These are phyloP conservation scores for Pygoscelis adeliae DNA, from an alignment of 2,113 vertebrate species.

Conservation along the genomic window DNA sequence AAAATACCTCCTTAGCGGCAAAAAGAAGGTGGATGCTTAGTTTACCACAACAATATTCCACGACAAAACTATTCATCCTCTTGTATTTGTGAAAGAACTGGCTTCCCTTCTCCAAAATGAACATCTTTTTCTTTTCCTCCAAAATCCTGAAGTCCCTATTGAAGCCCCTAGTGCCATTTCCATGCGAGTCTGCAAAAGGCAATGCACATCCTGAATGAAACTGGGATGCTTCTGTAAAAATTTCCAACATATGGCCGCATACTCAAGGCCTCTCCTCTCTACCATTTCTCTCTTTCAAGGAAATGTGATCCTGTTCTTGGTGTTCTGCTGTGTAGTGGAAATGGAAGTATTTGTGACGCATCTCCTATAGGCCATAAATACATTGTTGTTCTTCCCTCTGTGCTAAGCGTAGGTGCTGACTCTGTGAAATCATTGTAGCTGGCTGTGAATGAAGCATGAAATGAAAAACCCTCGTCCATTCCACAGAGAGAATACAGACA, in stretches of 20 bases:
- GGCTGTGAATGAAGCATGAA: constrained; percentile 48
- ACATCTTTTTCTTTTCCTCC: background rate
- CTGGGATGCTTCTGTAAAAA: background rate
- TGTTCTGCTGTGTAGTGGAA: background rate
- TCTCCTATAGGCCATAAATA: background rate
- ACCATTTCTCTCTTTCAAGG: background rate
- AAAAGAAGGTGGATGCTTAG: background rate
- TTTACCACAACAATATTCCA: background rate
- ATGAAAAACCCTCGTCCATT: constrained; percentile 26
- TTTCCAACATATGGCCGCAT: fast-evolving
- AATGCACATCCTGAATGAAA: fast-evolving
- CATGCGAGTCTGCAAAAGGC: background rate
- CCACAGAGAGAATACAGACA: background rate
- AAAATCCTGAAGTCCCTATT: fast-evolving
- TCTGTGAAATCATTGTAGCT: constrained; percentile 3
- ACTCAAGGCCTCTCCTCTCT: background rate
- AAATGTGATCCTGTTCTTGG: background rate
- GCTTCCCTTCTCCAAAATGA: background rate
- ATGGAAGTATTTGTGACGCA: background rate
- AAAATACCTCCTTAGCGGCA: background rate
- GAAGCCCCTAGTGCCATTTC: background rate
- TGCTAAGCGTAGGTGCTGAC: background rate
- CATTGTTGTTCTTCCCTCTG: background rate
- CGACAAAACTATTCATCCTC: background rate
- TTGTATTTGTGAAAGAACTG: background rate